Conservation (phyloP, 2,888 invertebrate species). For the Thumatha senex region DNA sequence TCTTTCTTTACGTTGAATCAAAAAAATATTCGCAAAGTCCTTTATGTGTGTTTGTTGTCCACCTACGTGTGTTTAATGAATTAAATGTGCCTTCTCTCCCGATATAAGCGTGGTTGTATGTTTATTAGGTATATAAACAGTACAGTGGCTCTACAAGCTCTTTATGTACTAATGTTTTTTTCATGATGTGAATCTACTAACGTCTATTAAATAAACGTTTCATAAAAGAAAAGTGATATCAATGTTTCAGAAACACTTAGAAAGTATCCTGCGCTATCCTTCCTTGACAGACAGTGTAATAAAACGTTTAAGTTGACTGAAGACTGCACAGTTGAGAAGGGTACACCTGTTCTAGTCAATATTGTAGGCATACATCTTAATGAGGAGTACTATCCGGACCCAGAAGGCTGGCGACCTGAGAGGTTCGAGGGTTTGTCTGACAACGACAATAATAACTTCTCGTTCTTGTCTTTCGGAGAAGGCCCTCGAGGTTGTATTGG, state of each 20-base stretch:
- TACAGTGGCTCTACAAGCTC: too few species aligned
- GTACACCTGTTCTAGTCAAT: slow-evolving; percentile 57
- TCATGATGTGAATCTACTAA: too few species aligned
- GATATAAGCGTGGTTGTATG: too few species aligned
- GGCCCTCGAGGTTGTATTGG: slow-evolving; percentile 64
- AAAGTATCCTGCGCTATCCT: slow-evolving; percentile 54
- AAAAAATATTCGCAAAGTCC: too few species aligned
- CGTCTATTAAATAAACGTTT: too few species aligned
- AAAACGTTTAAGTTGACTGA: slow-evolving; percentile 53
- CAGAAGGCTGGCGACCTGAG: slow-evolving; percentile 60
- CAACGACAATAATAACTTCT: slow-evolving; percentile 55
- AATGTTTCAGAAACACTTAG: slow-evolving; percentile 60
- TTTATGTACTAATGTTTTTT: too few species aligned
- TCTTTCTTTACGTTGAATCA: too few species aligned
- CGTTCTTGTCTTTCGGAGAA: slow-evolving; percentile 65
- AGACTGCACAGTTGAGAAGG: slow-evolving; percentile 51
- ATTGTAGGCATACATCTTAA: slow-evolving; percentile 58
- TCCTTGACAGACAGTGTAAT: slow-evolving; percentile 58
- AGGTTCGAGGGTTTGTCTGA: slow-evolving; percentile 49
- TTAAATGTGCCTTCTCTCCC: too few species aligned
- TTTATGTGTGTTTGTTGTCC: too few species aligned
- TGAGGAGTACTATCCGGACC: slow-evolving; percentile 54
- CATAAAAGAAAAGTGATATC: too few species aligned
- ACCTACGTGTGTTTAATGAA: too few species aligned
- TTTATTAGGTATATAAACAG: too few species aligned